Evolutionary conservation across 2,113 vertebrate species (phyloP).

Genomic region (Rhinolophus ferrumequinum): DNA sequence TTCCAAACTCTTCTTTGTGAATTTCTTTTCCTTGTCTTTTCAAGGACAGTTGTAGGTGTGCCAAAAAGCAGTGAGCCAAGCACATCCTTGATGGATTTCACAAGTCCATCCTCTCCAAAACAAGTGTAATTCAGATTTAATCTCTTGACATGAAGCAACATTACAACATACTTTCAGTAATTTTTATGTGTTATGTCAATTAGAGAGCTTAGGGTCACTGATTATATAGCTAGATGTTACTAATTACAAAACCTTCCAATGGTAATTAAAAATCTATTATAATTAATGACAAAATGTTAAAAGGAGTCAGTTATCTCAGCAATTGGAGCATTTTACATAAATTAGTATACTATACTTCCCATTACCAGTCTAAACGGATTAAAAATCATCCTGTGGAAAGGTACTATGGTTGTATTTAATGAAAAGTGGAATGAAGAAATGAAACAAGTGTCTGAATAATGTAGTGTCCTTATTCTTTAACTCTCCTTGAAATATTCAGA

Average conservation of each 20-base stretch:
- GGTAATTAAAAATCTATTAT: slow-evolving; percentile 81
- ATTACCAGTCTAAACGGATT: slow-evolving; percentile 45
- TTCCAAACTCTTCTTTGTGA: background rate
- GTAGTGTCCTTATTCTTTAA: background rate
- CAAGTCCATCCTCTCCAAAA: background rate
- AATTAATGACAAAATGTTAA: slow-evolving; percentile 77
- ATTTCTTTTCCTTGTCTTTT: background rate
- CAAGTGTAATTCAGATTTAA: slow-evolving; percentile 30
- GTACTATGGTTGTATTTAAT: background rate
- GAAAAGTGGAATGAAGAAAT: background rate
- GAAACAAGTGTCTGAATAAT: background rate
- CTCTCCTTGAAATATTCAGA: background rate
- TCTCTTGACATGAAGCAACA: slow-evolving; percentile 64
- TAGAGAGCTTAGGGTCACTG: slow-evolving; percentile 70
- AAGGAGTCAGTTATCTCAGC: slow-evolving; percentile 66
- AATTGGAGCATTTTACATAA: slow-evolving; percentile 74
- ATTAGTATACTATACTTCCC: slow-evolving; percentile 51
- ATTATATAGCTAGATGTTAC: slow-evolving; percentile 61
- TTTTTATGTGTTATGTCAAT: slow-evolving; percentile 71
- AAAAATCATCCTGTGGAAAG: slow-evolving; percentile 50
- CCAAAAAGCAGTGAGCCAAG: background rate
- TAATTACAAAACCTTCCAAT: slow-evolving; percentile 74
- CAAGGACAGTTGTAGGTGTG: background rate
- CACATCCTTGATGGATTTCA: slow-evolving; percentile 31
- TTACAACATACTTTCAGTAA: slow-evolving; percentile 61